Base-by-base conservation (phyloP, 1,140 invertebrate genomes). In the Cydia strobilella region DNA sequence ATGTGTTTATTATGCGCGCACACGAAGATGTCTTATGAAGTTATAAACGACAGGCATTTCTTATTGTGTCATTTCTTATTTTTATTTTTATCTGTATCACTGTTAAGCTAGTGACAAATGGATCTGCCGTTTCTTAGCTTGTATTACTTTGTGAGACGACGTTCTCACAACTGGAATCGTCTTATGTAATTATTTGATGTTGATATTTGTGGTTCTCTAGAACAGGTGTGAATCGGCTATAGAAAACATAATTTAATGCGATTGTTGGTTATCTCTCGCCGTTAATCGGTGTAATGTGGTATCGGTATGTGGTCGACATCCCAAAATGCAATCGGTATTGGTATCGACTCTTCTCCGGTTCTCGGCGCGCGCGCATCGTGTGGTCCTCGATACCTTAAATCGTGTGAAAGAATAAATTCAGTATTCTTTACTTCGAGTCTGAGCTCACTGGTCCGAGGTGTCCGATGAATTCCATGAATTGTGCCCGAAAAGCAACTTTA, bases 1-100 rank as follows among this genome's bases (percentile, higher is more conserved):
- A 81, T 84, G 81, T 80, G 80, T 83, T 82, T 85, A 88, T 90
- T 91, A 88, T 85, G 82, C 84, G 78, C 80, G 77, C 82, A 87
- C 84, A 90, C 82, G 83, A 79, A 79, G 80, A 79, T 74, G 74
- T 78, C 82, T 87, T 85, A 89, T 89, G 86, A 86, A 89, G 82
- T 88, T 89, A 86, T 84, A 88, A 88, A 88, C 78, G 80, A 84
- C 78, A 77, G 75, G 75, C 82, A 81, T 84, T 82, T 84, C 82
- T 87, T 85, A 85, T 83, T 86, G 84, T 84, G 76, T 76, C 73
- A 73, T 75, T 76, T 79, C 82, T 87, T 87, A 86, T 84, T 79
- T 86, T 87, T 86, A 76, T 82, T 84, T 83, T 85, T 79, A 75
- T 77, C 76, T 66, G 76, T 86, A 84, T 83, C 79, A 81, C 83